Conservation (phyloP, 2,888 invertebrate species). For the Mystacides longicornis region DNA sequence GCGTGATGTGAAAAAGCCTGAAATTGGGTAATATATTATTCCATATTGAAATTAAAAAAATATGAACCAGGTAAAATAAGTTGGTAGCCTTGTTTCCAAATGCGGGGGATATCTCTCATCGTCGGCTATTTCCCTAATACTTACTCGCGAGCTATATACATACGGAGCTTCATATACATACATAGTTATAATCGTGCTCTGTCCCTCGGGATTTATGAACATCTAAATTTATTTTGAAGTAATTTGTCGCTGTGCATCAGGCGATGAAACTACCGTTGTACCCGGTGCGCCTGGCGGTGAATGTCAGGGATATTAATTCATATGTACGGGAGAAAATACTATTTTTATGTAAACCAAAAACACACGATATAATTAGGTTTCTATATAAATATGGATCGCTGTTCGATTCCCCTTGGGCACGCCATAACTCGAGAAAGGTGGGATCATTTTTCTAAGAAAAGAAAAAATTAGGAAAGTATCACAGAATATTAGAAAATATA, state of each 20-base stretch:
- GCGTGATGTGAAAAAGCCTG: background rate
- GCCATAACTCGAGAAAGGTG: no score
- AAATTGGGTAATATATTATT: background rate
- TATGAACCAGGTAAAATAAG: no score
- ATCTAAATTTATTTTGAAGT: constrained; percentile 26
- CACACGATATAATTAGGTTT: no score
- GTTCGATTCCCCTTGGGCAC: no score
- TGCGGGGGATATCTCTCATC: constrained; percentile 2
- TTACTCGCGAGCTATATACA: background rate
- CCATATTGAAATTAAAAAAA: no score
- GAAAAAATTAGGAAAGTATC: no score
- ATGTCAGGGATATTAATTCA: background rate
- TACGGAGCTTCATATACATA: background rate
- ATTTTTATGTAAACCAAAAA: no score
- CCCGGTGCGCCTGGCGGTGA: background rate
- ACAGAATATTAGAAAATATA: no score
- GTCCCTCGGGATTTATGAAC: constrained; percentile 22
- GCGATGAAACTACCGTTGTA: background rate
- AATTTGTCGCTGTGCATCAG: constrained; percentile 23
- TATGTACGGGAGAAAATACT: no score
- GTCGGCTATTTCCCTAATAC: constrained; percentile 3
- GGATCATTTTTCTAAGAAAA: no score
- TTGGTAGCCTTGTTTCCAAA: background rate
- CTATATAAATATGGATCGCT: no score
- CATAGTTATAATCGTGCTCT: no score